Base-by-base conservation (phyloP, 2,113 vertebrate genomes). In the Perca schrenkii region DNA sequence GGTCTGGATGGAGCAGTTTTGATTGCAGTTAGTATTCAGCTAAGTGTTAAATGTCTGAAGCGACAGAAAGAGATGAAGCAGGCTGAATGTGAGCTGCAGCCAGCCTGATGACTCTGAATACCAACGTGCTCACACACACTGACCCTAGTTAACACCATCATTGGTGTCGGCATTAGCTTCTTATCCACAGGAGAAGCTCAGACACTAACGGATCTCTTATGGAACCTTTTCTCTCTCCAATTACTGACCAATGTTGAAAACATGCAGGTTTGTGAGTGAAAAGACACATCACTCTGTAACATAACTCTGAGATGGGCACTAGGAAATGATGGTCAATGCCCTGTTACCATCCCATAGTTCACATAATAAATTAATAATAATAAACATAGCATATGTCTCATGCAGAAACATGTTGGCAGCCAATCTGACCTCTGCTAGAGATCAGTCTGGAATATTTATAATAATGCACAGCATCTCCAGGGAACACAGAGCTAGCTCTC, bases 51-150 rank as follows among this genome's bases (percentile, higher is more conserved):
- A 60, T 17, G 22, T 53, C 58, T 53, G 66, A 25, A n/a, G n/a
- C n/a, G n/a, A n/a, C n/a, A n/a, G n/a, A n/a, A n/a, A n/a, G n/a
- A n/a, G n/a, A n/a, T n/a, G n/a, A n/a, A 83, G 80, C 8, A 3
- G 34, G 36, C 16, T 16, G 50, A 53, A 54, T 74, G 25, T 74
- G 86, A 68, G 57, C 57, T 74, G 28, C 25, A 72, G 71, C 86
- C 73, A 82, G 69, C 12, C 69, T 28, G 4, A 70, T 14, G 46
- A 66, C 82, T 40, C 65, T 75, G 84, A 83, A 85, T 70, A 84
- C 70, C 60, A 71, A 82, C 47, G 2, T 14, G 53, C 60, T 60
- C 46, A 66, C 75, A 79, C 54, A 73, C 82, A 74, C 61, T 62
- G 47, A 58, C 49, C 79, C 66, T 60, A 81, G 66, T 76, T 61